A percentile compares a stretch with the other conserved stretches of the same genome.
phyloP scores from a whole-genome alignment of 2,888 invertebrate genomes.

The Saturnia pavonia region DNA sequence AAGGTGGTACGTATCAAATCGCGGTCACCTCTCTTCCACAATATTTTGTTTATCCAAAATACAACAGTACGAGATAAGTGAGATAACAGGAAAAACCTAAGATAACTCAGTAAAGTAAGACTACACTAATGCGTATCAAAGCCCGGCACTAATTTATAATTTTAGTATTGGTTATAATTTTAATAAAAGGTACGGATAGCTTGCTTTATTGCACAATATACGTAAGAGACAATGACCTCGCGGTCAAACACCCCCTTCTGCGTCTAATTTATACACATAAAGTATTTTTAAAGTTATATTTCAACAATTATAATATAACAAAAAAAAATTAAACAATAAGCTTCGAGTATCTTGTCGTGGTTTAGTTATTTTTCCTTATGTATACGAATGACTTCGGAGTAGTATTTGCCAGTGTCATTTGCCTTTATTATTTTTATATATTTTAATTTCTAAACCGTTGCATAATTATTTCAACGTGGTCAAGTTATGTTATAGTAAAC shows the following conservation, averaged over 20 bases:
- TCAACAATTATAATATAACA: neutral
- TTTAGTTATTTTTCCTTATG: neutral
- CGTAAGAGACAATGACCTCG: slow-evolving; percentile 15
- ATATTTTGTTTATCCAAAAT: too few relatives aligned
- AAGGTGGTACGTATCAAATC: too few relatives aligned
- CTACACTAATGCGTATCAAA: neutral
- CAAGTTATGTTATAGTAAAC: too few relatives aligned
- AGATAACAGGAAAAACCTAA: too few relatives aligned
- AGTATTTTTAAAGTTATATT: neutral
- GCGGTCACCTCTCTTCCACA: too few relatives aligned
- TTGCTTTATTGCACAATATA: neutral
- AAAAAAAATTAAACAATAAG: neutral
- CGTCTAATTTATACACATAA: slow-evolving; percentile 1
- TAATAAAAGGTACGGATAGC: neutral
- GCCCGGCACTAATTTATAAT: neutral
- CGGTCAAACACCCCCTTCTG: slow-evolving; percentile 10
- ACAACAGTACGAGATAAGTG: too few relatives aligned
- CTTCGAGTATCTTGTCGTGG: neutral
- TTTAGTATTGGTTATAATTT: neutral
- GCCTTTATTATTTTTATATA: too few relatives aligned
- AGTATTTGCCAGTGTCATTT: too few relatives aligned
- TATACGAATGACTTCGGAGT: too few relatives aligned
- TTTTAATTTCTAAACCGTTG: too few relatives aligned
- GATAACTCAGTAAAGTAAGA: neutral
- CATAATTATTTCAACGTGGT: too few relatives aligned